A percentile compares a stretch with the other conserved stretches of the same genome.
These are phyloP conservation scores for Athalia rosae DNA, from an alignment of 2,888 invertebrate genomes.

Conservation along the genomic window DNA sequence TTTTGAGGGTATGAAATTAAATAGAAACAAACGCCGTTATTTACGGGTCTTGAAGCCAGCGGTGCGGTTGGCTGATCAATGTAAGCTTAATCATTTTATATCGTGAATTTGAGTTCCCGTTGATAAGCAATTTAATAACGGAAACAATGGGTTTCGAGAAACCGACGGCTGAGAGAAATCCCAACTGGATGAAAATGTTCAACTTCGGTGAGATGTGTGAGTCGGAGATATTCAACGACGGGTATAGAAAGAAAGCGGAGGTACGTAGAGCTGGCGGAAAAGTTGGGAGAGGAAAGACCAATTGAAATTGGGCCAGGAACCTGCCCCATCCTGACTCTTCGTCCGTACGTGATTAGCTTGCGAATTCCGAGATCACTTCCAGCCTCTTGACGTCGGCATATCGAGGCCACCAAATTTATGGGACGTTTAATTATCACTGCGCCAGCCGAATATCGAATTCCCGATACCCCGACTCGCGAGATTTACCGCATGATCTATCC, in stretches of 20 bases:
- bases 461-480: constrained; percentile 48
- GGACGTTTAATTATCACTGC: constrained; percentile 53
- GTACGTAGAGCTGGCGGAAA: constrained; percentile 3
- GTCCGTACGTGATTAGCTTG: constrained; percentile 48
- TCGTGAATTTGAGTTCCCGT: not conserved
- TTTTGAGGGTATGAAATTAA: constrained; percentile 1
- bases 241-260: not conserved
- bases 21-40: not conserved
- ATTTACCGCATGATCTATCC: constrained; percentile 49
- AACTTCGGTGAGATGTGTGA: constrained; percentile 16
- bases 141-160: too few species aligned
- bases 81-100: not conserved
- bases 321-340: constrained; percentile 21
- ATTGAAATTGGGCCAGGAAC: constrained; percentile 44
- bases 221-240: not conserved
- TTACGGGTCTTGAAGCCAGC: not conserved
- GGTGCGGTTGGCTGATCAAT: constrained; percentile 7
- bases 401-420: constrained; percentile 51
- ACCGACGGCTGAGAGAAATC: too few species aligned
- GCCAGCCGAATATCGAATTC: constrained; percentile 51
- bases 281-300: constrained; percentile 27
- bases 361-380: constrained; percentile 42
- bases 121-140: too few species aligned
- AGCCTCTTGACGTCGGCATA: constrained; percentile 50
- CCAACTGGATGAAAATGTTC: not conserved